These are phyloP conservation scores for Chrysina gloriosa DNA, from an alignment of 2,888 invertebrate species.

Conservation along the genomic window DNA sequence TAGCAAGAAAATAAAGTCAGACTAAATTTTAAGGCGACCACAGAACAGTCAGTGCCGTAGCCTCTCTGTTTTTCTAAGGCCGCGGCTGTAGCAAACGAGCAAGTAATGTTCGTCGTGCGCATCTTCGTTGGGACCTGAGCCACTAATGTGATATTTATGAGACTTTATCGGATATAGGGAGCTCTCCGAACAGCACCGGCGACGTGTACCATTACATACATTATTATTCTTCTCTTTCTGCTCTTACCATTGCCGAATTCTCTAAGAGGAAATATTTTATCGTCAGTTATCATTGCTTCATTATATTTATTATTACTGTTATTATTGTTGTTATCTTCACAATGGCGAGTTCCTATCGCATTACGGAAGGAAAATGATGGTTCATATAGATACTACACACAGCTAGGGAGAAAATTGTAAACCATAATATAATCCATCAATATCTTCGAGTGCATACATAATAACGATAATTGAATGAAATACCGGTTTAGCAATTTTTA, in stretches of 20 bases:
- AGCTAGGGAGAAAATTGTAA: too few species aligned
- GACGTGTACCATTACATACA: conserved; percentile 58
- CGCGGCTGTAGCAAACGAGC: conserved; percentile 62
- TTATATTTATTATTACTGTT: conserved; percentile 37
- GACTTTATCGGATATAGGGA: conserved; percentile 60
- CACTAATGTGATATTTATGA: conserved; percentile 64
- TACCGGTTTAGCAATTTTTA: too few species aligned
- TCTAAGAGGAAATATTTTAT: conserved; percentile 14
- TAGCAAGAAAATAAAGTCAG: conserved; percentile 27
- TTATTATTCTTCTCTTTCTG: conserved; percentile 45
- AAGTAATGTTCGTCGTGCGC: conserved; percentile 62
- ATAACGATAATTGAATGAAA: too few species aligned
- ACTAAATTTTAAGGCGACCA: conserved; percentile 34
- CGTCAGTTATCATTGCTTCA: conserved; percentile 25
- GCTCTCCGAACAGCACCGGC: conserved; percentile 51
- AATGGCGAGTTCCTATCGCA: background rate
- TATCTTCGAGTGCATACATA: too few species aligned
- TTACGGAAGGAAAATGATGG: too few species aligned
- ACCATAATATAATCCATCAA: too few species aligned
- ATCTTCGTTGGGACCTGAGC: conserved; percentile 58
- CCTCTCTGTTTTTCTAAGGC: conserved; percentile 58
- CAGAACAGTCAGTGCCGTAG: conserved; percentile 56
- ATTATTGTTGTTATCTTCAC: conserved; percentile 1
- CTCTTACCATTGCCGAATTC: conserved; percentile 21
- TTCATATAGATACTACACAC: background rate